Base-by-base conservation (phyloP, 2,113 vertebrate species). In the Forbesichthys agassizii region DNA sequence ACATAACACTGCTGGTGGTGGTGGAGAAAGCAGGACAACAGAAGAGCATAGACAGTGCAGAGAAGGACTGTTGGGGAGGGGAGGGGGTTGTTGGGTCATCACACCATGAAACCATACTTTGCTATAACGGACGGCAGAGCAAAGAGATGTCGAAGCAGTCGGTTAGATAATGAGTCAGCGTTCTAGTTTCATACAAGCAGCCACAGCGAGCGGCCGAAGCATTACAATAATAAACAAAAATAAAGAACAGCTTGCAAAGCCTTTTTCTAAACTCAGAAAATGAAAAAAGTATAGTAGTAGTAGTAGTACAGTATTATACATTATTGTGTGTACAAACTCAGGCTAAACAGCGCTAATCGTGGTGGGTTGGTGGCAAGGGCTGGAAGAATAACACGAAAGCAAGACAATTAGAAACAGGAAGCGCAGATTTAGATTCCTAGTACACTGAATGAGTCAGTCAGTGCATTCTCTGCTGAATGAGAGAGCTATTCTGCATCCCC, bases 301-400 rank as follows among this genome's bases (percentile, higher is more conserved):
- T 93, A 91, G 92, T 93, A 92, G 87, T 94, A 88, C 79, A 91
- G 92, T 91, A 93, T 93, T 92, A 90, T 92, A 91, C 90, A 93
- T 93, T 92, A 89, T 92, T 88, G 89, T 89, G 92, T 74, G 78
- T 90, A 92, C 89, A 85, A 90, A 93, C 86, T 88, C 89, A 90
- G 86, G 67, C 84, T 65, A 54, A 54, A 54, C 14, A 55, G 75
- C 16, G 66, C 74, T 77, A 66, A 68, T 51, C 42, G 69, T 74
- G 4, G 55, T 27, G 36, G 36, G 52, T 20, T n/a, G 51, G 52
- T 5, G 54, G 64, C 73, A 14, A 16, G 70, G 51, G 72, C 69
- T 78, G 55, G 1, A 65, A 75, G 88, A 4, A 51, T 68, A 61
- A 61, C 64, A 80, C 57, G 54, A 60, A 77, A 79, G 63, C 61